These are phyloP conservation scores for Catamblyrhynchus diadema DNA, from an alignment of 2,797 vertebrate species.

Conservation along the genomic window DNA sequence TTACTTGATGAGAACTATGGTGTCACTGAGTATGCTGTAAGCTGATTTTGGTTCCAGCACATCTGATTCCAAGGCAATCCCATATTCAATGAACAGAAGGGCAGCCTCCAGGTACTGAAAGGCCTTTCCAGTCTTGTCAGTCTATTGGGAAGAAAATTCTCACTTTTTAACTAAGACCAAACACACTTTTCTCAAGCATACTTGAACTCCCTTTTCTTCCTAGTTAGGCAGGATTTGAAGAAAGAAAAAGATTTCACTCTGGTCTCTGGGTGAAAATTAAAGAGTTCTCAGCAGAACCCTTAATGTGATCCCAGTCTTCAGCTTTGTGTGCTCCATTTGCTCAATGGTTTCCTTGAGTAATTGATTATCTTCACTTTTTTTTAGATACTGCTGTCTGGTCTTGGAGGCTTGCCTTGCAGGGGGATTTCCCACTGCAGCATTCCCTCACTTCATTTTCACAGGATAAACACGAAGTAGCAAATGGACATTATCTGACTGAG, in stretches of 20 bases:
- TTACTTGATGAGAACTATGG: constrained; percentile 90
- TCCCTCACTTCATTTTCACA: background rate
- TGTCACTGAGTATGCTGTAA: constrained; percentile 88
- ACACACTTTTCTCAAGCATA: background rate
- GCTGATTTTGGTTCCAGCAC: constrained; percentile 83
- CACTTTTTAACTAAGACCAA: background rate
- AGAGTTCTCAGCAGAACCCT: background rate
- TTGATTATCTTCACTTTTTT: background rate
- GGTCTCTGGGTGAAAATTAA: background rate
- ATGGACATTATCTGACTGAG: background rate
- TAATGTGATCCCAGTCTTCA: background rate
- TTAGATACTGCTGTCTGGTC: background rate
- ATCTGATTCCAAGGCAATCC: constrained; percentile 87
- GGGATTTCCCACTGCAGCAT: background rate
- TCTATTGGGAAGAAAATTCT: constrained; percentile 66
- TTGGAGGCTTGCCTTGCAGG: background rate
- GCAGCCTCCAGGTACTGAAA: constrained; percentile 90
- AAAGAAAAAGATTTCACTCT: background rate
- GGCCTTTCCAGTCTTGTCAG: constrained; percentile 86
- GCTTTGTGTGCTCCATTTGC: background rate
- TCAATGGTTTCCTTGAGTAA: background rate
- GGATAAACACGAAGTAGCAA: background rate
- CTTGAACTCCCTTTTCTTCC: background rate
- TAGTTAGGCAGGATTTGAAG: background rate
- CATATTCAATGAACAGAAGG: constrained; percentile 89